Evolutionary conservation across 2,888 invertebrate species (phyloP), one percentile per base, ranked within the genome.

Genomic region (Ormyrus labotus): DNA sequence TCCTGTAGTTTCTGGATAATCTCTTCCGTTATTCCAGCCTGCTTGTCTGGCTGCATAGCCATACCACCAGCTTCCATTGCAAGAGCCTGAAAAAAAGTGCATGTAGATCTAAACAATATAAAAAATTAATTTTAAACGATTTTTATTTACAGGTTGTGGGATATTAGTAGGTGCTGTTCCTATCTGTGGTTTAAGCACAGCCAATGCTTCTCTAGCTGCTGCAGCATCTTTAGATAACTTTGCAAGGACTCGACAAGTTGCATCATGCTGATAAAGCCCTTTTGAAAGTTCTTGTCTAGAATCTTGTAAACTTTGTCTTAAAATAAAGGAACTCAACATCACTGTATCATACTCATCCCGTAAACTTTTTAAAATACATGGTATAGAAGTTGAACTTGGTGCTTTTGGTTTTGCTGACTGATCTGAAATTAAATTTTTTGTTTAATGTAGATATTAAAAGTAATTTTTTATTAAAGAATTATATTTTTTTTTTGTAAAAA

Each of bases 301-400:
- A 4, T 98, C 98, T 92, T 99, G 99, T 78, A 99, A 91, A 89
- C 99, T 99, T 89, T 99, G 99, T 48, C 99, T 92, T 86, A 99
- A 95, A n/a, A 98, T 98, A 90, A 99, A 99, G 83, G 97, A 95
- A 90, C 99, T 98, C 84, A 99, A 91, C 99, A 99, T 99, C 48
- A 98, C 95, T 0, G 99, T 98, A 92, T 99, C 99, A 97, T 98
- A 98, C 91, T 98, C 98, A 91, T 98, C 97, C 91, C 96, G 96
- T 91, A 97, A 93, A 82, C 95, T 94, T 91, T 97, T 97, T 80
- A 97, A 91, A 72, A 96, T 96, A 0, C 96, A 99, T 48, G 99
- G 99, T 88, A 99, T 99, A 83, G 99, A 99, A 0, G 99, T 99
- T 5, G 98, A 98, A 90, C 97, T 97, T 0, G 99, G 98, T 0